Conservation (phyloP, 2,797 vertebrate genomes). For the Sebastolobus altivelis region DNA sequence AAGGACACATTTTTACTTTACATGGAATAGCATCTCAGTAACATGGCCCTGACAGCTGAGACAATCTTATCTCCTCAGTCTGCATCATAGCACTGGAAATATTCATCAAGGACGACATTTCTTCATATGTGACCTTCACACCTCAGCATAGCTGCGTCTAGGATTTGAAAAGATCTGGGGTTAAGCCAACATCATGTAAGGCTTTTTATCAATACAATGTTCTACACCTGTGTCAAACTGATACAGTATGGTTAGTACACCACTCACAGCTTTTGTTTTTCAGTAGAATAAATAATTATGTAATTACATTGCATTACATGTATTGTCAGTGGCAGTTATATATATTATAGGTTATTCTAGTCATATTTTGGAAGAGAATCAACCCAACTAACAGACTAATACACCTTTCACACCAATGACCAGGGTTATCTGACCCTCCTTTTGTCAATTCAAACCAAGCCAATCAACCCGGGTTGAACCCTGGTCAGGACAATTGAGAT, state of each 20-base stretch:
- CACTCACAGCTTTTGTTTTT: background rate
- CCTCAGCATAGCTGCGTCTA: background rate
- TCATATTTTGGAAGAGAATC: too few relatives aligned
- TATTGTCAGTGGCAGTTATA: too few relatives aligned
- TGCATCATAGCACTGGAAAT: constrained; percentile 3
- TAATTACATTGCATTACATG: too few relatives aligned
- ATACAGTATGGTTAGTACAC: background rate
- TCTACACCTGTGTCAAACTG: background rate
- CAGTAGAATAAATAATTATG: background rate
- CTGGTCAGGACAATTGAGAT: too few relatives aligned
- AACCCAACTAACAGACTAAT: too few relatives aligned
- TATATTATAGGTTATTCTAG: too few relatives aligned
- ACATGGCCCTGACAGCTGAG: background rate
- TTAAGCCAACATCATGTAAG: too few relatives aligned
- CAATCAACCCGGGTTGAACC: too few relatives aligned
- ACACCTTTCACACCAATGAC: too few relatives aligned
- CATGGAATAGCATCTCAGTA: background rate
- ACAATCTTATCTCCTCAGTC: constrained; percentile 16
- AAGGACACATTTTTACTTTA: constrained; percentile 8
- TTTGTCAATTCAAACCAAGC: too few relatives aligned
- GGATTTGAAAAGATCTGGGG: too few relatives aligned
- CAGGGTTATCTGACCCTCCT: too few relatives aligned
- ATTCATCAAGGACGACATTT: constrained; percentile 8
- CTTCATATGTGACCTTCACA: constrained; percentile 10
- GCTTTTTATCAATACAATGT: background rate